These are phyloP conservation scores for Verasper variegatus DNA, from an alignment of 2,113 vertebrate species.

Conservation along the genomic window DNA sequence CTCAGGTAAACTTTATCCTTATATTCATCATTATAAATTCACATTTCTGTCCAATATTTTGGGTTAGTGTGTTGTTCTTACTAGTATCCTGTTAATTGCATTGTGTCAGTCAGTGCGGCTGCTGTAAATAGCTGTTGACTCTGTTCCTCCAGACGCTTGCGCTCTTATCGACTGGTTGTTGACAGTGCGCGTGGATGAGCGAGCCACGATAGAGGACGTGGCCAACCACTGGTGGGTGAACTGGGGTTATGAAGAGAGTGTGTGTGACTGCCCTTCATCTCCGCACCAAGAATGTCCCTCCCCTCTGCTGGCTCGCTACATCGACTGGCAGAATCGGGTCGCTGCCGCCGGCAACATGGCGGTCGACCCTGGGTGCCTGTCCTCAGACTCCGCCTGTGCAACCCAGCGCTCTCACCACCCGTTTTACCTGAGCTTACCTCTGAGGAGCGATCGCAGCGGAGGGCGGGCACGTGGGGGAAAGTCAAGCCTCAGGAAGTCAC, in stretches of 20 bases:
- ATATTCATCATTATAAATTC: not conserved
- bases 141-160: conserved; percentile 76
- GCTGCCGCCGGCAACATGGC: conserved; percentile 29
- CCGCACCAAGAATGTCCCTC: conserved; percentile 78
- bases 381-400: conserved; percentile 47
- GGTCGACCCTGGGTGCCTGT: conserved; percentile 30
- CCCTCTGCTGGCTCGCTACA: conserved; percentile 81
- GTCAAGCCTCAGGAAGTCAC: conserved; percentile 81
- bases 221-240: conserved; percentile 88
- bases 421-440: conserved; percentile 68
- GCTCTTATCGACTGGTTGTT: conserved; percentile 85
- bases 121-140: conserved; percentile 42
- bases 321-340: conserved; percentile 82
- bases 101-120: not conserved
- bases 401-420: conserved; percentile 38
- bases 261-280: conserved; percentile 79
- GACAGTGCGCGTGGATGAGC: conserved; percentile 76
- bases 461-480: conserved; percentile 49
- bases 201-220: conserved; percentile 85
- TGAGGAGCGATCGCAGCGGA: conserved; percentile 46
- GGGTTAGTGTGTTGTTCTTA: not conserved
- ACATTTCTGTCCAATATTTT: not conserved
- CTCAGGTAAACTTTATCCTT: conserved; percentile 75
- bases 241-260: conserved; percentile 80
- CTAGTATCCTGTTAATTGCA: not conserved